Evolutionary conservation across 2,797 vertebrate species (phyloP), one percentile per base, ranked within the genome.

Genomic region (Chiroxiphia lanceolata): DNA sequence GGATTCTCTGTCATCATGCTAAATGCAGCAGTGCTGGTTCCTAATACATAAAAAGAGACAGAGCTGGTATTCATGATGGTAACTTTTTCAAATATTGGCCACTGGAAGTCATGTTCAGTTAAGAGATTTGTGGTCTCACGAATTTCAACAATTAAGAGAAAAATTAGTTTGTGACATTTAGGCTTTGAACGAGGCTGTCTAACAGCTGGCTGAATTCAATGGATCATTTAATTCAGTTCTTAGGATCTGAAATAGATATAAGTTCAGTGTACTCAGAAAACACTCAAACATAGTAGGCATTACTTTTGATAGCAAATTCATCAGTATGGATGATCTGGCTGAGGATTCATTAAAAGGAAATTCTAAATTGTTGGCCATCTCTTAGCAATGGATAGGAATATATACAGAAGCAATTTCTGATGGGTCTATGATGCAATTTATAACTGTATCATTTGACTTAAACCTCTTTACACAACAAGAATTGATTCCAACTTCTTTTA

Each of bases 341-440:
- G 77, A 86, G 76, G 61, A 89, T 54, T 83, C 53, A 92, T 89
- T 92, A 78, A 72, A 91, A 75, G 22, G 7, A 87, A 83, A 83
- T 81, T 75, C 50, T 91, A 75, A 92, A 88, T 51, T 47, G 34
- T 76, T 81, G 13, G 20, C 72, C 89, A 72, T 88, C 82, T 90
- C 72, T 79, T 91, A 87, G 29, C 29, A 71, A 34, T 48, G 50
- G 61, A 10, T 48, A 89, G 44, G 65, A 83, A 83, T 33, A 54
- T 4, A 59, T 29, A 45, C 9, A 69, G 38, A 87, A 83, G n/a
- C 10, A 69, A 72, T 61, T 86, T 83, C 69, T 93, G 69, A 91
- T 20, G 12, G 14, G 14, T 69, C 44, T 77, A 64, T 2, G 3
- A 47, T 56, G 23, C 29, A 74, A 70, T 91, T 93, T 83, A 85